Evolutionary conservation across 2,797 vertebrate species (phyloP).

Genomic region (Zalophus californianus): DNA sequence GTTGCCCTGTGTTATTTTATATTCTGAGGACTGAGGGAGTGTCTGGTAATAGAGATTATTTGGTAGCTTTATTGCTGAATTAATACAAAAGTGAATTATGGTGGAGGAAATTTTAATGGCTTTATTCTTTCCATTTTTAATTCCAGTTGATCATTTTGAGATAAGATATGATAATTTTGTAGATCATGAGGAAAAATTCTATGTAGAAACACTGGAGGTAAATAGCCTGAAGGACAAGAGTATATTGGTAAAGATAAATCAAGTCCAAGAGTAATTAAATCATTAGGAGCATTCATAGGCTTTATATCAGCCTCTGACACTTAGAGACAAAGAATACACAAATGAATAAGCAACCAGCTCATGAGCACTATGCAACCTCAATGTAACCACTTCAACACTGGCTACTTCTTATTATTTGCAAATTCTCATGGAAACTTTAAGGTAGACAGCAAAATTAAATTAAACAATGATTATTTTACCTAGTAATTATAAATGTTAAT

Average conservation of each 20-base stretch:
- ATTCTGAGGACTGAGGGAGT: background rate
- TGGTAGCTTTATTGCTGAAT: background rate
- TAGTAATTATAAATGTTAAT: background rate
- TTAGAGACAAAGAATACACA: background rate
- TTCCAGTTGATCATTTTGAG: background rate
- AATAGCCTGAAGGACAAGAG: background rate
- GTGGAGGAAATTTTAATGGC: background rate
- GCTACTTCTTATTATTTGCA: background rate
- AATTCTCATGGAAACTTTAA: background rate
- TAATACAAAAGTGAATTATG: background rate
- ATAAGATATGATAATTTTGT: background rate
- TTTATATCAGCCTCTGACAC: background rate
- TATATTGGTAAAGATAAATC: background rate
- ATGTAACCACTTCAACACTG: background rate
- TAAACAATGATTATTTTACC: background rate
- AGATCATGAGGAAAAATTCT: background rate
- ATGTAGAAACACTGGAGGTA: background rate
- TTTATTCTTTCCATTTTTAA: background rate
- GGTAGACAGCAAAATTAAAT: background rate
- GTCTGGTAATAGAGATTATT: background rate
- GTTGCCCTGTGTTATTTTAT: background rate
- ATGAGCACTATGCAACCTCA: background rate
- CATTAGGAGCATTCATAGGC: background rate
- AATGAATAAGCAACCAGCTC: background rate
- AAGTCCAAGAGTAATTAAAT: background rate